Base-by-base conservation (phyloP, 2,888 invertebrate genomes). In the Catocala nupta region DNA sequence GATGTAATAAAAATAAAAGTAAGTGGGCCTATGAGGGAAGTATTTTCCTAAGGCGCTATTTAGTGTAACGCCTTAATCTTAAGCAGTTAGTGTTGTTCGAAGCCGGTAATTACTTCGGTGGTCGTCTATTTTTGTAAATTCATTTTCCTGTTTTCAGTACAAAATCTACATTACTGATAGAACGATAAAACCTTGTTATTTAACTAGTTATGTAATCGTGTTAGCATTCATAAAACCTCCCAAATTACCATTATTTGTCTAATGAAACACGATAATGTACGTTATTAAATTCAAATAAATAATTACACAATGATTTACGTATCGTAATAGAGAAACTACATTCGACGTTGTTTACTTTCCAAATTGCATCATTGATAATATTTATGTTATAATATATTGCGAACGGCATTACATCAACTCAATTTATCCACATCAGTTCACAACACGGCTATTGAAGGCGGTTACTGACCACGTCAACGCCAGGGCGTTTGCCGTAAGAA, bases 291-390 rank as follows among this genome's bases (percentile, higher is more conserved):
- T 55, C 49, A 58, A 53, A 53, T 50, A 54, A 13, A 59, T 36
- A 61, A 59, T 47, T 59, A 59, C 13, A 51, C 44, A 64, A 16
- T 65, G 55, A 74, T 65, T 68, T 77, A 76, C 68, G 67, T 73
- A 71, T 63, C 65, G 68, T 70, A 77, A 80, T 80, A 73, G 73
- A 77, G 73, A 73, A 74, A 68, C 78, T 64, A 72, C 77, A 78
- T 71, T 80, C 71, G 66, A 79, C 81, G 76, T 74, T 80, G 74
- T 81, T 81, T 80, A 75, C 72, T 59, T 77, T 73, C 75, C 73
- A 82, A 81, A 81, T 78, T 81, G 81, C 78, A 79, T 75, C 69
- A 71, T 75, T 80, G 72, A 77, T 79, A 73, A 75, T 78, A 75
- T 78, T 79, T 74, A 70, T 70, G 67, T 53, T 66, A 52, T 43